These are phyloP conservation scores for Parazoanthus atlanticus DNA, from an alignment of 92 coral and sea anemone species.

Conservation along the genomic window DNA sequence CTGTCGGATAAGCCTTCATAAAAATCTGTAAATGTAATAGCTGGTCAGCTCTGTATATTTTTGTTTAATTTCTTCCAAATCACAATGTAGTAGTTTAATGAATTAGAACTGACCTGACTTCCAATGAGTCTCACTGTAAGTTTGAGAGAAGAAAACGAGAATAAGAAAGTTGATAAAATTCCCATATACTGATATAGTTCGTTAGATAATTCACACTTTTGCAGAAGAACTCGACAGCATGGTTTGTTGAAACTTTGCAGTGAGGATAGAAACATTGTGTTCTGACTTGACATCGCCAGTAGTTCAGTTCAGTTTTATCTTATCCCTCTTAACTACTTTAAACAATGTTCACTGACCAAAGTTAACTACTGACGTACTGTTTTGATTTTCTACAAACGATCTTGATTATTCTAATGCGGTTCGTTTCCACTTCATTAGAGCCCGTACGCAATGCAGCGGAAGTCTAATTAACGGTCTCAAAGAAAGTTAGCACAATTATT, in stretches of 20 bases:
- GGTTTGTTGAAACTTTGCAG: neutral
- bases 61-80: too few species aligned
- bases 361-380: neutral
- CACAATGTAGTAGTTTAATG: neutral
- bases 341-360: neutral
- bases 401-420: neutral
- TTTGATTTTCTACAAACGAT: neutral
- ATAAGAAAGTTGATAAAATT: neutral
- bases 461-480: neutral
- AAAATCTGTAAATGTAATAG: neutral
- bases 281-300: neutral
- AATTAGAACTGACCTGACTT: neutral
- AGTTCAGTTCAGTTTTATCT: neutral
- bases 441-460: neutral
- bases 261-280: neutral
- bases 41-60: neutral
- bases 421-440: neutral
- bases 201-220: too few species aligned
- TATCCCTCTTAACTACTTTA: neutral
- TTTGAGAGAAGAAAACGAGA: neutral
- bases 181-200: too few species aligned
- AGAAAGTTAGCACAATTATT: neutral
- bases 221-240: neutral
- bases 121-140: neutral
- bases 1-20: too few species aligned